Percentiles rank a stretch among this genome's conserved stretches.
Conservation (phyloP, 2,888 invertebrate genomes). For the Dasysyrphus albostriatus region DNA sequence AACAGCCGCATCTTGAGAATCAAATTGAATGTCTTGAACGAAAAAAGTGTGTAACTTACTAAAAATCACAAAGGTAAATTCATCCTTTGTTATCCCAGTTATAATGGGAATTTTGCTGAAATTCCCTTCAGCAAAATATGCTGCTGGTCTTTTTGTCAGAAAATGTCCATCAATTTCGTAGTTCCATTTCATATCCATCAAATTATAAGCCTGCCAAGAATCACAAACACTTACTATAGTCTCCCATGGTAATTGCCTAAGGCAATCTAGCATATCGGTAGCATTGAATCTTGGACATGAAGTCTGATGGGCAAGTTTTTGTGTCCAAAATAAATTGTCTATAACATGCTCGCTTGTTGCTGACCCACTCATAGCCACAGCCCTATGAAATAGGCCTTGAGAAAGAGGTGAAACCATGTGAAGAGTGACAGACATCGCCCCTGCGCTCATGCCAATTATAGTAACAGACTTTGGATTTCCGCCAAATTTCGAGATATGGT, state of each 20-base stretch:
- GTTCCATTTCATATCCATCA: constrained; percentile 80
- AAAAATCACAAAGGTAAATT: constrained; percentile 83
- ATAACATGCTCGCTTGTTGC: constrained; percentile 85
- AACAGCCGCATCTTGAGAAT: not conserved
- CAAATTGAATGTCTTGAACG: not conserved
- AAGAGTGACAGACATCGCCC: constrained; percentile 84
- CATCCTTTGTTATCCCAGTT: constrained; percentile 86
- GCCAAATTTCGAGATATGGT: constrained; percentile 87
- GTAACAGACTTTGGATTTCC: constrained; percentile 88
- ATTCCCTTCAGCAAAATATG: constrained; percentile 84
- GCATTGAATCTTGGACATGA: constrained; percentile 86
- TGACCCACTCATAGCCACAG: constrained; percentile 88
- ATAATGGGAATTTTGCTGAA: constrained; percentile 87
- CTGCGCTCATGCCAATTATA: constrained; percentile 86
- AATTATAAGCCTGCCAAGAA: constrained; percentile 78
- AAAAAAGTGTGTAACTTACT: constrained; percentile 70
- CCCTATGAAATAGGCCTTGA: constrained; percentile 88
- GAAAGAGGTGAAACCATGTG: constrained; percentile 87
- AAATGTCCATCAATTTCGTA: constrained; percentile 88
- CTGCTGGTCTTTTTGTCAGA: constrained; percentile 84
- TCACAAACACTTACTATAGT: constrained; percentile 77
- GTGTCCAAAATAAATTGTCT: constrained; percentile 85
- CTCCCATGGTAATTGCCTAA: constrained; percentile 80
- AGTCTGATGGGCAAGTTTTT: constrained; percentile 86
- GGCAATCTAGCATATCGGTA: constrained; percentile 85